These are phyloP conservation scores for Calidris pygmaea DNA, from an alignment of 2,113 vertebrate genomes.

Conservation along the genomic window DNA sequence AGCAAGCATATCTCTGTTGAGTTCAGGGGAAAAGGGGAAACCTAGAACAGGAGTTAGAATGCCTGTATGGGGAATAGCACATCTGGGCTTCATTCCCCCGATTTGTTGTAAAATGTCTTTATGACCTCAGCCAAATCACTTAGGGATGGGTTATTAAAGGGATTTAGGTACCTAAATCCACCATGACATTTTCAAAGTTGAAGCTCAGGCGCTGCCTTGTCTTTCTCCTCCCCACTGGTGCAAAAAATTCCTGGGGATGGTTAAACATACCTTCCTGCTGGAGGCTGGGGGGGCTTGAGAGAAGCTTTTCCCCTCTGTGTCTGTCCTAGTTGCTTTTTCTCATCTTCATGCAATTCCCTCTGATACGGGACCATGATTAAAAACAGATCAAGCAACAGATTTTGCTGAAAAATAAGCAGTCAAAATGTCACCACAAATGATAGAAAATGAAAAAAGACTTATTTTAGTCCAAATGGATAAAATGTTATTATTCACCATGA, in stretches of 20 bases:
- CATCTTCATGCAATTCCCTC: background rate
- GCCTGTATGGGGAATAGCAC: background rate
- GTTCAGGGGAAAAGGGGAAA: background rate
- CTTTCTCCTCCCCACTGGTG: background rate
- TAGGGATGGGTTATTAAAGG: slow-evolving; percentile 57
- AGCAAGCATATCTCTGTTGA: background rate
- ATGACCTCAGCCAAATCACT: slow-evolving; percentile 57
- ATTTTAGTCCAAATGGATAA: background rate
- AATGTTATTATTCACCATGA: background rate
- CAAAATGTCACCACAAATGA: background rate
- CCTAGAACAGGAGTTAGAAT: background rate
- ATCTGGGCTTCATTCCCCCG: slow-evolving; percentile 57
- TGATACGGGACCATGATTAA: background rate
- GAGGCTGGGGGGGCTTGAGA: background rate
- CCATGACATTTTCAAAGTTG: slow-evolving; percentile 66
- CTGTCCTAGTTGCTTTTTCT: background rate
- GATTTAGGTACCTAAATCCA: slow-evolving; percentile 66
- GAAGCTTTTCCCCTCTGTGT: fast-evolving
- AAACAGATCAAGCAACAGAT: background rate
- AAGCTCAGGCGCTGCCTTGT: slow-evolving; percentile 27
- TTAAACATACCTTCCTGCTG: slow-evolving; percentile 1
- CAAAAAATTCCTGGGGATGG: background rate
- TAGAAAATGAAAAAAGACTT: background rate
- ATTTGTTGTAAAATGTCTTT: slow-evolving; percentile 46
- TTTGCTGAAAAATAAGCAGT: background rate